phyloP scores from a whole-genome alignment of 2,797 vertebrate species.

The Sebastiscus albofasciatus region DNA sequence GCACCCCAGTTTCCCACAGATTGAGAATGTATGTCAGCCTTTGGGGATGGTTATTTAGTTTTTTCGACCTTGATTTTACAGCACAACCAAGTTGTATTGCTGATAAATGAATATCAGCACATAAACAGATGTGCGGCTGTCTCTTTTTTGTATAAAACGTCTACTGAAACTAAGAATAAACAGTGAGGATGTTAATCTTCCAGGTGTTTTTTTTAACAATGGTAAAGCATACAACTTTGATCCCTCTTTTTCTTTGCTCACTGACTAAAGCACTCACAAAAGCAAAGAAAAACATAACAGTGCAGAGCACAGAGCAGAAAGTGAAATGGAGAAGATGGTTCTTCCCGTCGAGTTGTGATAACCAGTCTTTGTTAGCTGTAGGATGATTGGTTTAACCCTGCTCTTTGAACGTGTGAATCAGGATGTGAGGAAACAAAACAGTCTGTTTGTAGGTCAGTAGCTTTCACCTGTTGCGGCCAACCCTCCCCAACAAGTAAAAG shows the following conservation, averaged over 20 bases:
- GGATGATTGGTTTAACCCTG: conserved; percentile 23
- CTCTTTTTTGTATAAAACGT: neutral
- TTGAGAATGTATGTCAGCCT: neutral
- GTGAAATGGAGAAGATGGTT: conserved; percentile 12
- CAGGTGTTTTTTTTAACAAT: conserved; percentile 7
- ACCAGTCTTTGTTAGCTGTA: neutral
- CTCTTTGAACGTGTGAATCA: conserved; percentile 10
- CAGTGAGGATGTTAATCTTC: neutral
- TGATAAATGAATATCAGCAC: neutral
- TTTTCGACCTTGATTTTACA: neutral
- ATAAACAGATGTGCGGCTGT: neutral
- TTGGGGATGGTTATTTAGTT: neutral
- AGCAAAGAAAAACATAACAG: neutral
- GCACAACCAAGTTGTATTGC: neutral
- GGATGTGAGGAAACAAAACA: conserved; percentile 17
- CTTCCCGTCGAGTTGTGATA: conserved; percentile 4
- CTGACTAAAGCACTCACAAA: conserved; percentile 21
- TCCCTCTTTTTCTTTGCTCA: neutral
- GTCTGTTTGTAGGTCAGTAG: conserved; percentile 8
- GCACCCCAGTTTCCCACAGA: neutral
- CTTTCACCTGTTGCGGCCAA: conserved; percentile 53
- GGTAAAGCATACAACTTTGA: neutral
- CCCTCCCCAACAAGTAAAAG: conserved; percentile 22
- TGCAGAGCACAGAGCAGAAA: neutral
- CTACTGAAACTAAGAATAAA: conserved; percentile 2